Evolutionary conservation across 2,888 invertebrate genomes (phyloP), one percentile per base, ranked within the genome.

Genomic region (Nephrocerus scutellatus): DNA sequence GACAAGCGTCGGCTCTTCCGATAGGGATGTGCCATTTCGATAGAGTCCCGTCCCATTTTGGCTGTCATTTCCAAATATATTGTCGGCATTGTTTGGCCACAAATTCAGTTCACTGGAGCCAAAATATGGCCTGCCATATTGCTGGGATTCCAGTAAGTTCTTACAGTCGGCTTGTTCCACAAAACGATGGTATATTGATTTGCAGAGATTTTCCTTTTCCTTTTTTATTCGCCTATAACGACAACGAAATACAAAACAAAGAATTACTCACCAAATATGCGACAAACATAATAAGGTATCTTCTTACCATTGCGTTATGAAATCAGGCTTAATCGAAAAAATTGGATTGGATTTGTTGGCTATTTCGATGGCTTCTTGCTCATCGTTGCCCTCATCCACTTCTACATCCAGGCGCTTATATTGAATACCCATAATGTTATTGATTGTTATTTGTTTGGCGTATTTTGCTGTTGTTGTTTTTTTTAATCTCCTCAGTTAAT

Each of bases 291-390:
- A 29, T 4, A 6, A 16, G 10, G 20, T 23, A 26, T 15, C 8
- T 9, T 72, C 80, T 76, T 62, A 83, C 85, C 85, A 85, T 71
- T 84, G 82, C 42, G 79, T 77, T 52, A 85, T 82, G 66, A 82
- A 85, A 56, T 77, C 81, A 33, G 80, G 80, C 55, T 82, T 82
- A 49, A 85, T 83, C 46, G 82, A 76, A 63, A 77, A 84, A 52
- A 85, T 79, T 35, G 83, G 79, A 41, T 84, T 81, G 41, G 79
- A 74, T 51, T 76, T 72, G 65, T 81, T 82, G 57, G 60, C 63
- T 57, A 72, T 69, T 56, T 79, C 80, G 47, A 70, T 63, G 41
- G 68, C 51, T 36, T 49, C 52, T 41, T 54, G 54, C 16, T 50
- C 49, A 44, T 38, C 44, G 32, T 36, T 40, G 13, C 45, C 44